phyloP scores from a whole-genome alignment of 2,113 vertebrate species.

The Passer montanus region DNA sequence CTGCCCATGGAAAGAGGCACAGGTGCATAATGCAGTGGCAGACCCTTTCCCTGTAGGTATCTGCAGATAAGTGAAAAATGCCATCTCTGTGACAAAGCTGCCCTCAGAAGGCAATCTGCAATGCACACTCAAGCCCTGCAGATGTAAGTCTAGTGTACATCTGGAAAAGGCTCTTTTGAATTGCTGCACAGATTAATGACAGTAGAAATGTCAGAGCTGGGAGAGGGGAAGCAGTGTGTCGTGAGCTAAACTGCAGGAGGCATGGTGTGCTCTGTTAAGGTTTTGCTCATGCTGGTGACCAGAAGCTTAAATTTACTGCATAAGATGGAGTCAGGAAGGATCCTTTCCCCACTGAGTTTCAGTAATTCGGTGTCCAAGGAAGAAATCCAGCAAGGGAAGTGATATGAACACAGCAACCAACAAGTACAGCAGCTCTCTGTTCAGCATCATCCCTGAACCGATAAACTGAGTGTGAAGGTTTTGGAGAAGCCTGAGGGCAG shows the following conservation, averaged over 20 bases:
- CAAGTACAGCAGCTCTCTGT: neutral
- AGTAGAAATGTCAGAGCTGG: neutral
- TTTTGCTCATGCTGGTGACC: neutral
- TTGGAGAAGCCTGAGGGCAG: neutral
- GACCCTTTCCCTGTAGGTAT: neutral
- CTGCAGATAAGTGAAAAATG: neutral
- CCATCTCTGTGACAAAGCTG: neutral
- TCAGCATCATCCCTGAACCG: neutral
- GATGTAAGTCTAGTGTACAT: neutral
- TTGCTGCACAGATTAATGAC: neutral
- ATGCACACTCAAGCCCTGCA: neutral
- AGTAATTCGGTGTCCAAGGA: neutral
- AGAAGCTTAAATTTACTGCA: neutral
- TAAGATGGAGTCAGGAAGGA: neutral
- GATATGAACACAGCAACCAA: neutral
- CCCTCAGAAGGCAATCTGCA: neutral
- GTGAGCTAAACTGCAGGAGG: neutral
- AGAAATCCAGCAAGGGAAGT: neutral
- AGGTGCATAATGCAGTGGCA: neutral
- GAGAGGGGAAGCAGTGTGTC: neutral
- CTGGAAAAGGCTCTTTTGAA: neutral
- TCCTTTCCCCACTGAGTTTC: neutral
- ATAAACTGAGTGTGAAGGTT: neutral
- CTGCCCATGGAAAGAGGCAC: neutral
- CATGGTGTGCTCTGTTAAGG: neutral